A percentile compares a stretch with the other conserved stretches of the same genome.
These are phyloP conservation scores for Dendrophyllia cribrosa DNA, from an alignment of 64 coral and sea anemone genomes.

Conservation along the genomic window DNA sequence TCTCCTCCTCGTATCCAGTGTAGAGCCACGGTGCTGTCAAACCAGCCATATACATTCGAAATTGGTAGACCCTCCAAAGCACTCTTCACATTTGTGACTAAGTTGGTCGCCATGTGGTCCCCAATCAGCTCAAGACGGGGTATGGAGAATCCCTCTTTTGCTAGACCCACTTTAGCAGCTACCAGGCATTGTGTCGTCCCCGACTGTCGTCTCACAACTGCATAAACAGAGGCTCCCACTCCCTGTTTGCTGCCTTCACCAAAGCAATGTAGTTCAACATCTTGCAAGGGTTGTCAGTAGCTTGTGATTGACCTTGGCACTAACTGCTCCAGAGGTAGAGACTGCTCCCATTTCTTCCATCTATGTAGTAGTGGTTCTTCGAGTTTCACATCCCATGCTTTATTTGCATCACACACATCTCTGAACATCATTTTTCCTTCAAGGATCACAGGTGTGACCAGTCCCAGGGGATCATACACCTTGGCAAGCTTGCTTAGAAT, in stretches of 20 bases:
- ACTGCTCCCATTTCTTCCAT: slow-evolving; percentile 13
- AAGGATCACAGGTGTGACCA: slow-evolving; percentile 12
- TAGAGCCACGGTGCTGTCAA: neutral
- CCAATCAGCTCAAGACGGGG: neutral
- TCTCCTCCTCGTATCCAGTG: neutral
- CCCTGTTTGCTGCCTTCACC: neutral
- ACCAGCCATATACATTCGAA: neutral
- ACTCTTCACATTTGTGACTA: too few relatives aligned
- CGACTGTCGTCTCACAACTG: neutral
- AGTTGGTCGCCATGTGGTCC: neutral
- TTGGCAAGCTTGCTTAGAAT: slow-evolving; percentile 10
- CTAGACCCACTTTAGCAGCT: neutral
- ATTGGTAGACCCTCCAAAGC: neutral
- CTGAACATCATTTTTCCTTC: neutral
- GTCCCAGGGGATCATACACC: slow-evolving; percentile 22
- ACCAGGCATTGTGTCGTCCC: slow-evolving; percentile 2
- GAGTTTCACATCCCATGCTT: neutral
- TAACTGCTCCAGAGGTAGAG: neutral
- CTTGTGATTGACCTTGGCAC: slow-evolving; percentile 2
- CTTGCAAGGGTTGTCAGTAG: neutral
- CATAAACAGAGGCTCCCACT: neutral
- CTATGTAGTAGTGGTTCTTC: neutral
- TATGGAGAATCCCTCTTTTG: neutral
- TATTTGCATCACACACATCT: neutral
- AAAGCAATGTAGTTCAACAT: neutral